Evolutionary conservation across 92 coral and sea anemone genomes (phyloP).

Genomic region (Siderastrea siderea): DNA sequence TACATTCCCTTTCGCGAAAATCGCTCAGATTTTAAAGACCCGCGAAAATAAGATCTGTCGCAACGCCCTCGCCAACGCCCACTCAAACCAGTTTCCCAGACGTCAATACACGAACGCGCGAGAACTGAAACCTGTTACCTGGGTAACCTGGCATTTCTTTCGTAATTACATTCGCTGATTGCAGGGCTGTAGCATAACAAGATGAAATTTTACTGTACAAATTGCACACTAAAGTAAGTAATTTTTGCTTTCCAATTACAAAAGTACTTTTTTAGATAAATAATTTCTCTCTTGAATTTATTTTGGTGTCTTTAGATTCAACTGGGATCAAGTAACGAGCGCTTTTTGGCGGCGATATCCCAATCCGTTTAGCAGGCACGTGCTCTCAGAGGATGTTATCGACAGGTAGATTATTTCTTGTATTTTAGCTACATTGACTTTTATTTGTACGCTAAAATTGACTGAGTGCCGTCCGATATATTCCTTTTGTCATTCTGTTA

Average conservation of each 20-base stretch:
- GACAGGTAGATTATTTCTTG: slow-evolving; percentile 63
- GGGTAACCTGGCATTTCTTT: slow-evolving; percentile 4
- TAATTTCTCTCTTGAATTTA: background rate
- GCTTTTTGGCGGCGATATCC: slow-evolving; percentile 97
- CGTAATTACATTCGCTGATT: background rate
- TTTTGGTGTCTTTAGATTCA: slow-evolving; percentile 65
- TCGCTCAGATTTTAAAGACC: no score
- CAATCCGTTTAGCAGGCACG: slow-evolving; percentile 98
- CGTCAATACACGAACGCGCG: background rate
- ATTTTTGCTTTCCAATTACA: background rate
- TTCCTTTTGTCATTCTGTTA: background rate
- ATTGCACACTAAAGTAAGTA: slow-evolving; percentile 68
- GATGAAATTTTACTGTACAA: slow-evolving; percentile 69
- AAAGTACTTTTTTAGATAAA: background rate
- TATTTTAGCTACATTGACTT: background rate
- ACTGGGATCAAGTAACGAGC: slow-evolving; percentile 92
- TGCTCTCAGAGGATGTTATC: slow-evolving; percentile 95
- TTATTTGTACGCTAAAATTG: background rate
- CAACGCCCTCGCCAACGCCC: slow-evolving; percentile 1
- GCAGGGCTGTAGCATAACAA: background rate
- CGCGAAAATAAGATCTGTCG: background rate
- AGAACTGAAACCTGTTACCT: slow-evolving; percentile 1
- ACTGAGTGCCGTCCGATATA: background rate
- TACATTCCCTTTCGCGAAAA: no score
- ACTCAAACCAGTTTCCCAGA: background rate